A percentile compares a stretch with the other conserved stretches of the same genome.
These are phyloP conservation scores for Actinernus sp. DNA, from an alignment of 92 coral and sea anemone genomes.

Conservation along the genomic window DNA sequence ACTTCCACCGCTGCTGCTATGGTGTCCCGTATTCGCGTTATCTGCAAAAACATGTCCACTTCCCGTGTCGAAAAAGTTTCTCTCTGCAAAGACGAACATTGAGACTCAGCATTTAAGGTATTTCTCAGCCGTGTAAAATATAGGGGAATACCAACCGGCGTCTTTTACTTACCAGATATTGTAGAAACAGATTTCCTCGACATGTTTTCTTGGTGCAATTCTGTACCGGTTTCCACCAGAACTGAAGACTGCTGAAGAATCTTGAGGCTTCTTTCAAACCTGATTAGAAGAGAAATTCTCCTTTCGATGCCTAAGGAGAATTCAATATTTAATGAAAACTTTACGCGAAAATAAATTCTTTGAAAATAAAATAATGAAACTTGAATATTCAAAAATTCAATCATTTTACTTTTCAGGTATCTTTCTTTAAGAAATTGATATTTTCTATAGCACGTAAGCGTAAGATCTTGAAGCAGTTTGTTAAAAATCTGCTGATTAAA, in stretches of 20 bases:
- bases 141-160: too few species aligned
- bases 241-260: constrained; percentile 17
- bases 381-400: too few species aligned
- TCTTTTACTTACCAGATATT: constrained; percentile 55
- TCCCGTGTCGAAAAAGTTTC: constrained; percentile 52
- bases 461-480: too few species aligned
- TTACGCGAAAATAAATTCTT: too few species aligned
- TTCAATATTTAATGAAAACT: too few species aligned
- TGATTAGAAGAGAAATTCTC: constrained; percentile 24
- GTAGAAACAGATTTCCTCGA: constrained; percentile 26
- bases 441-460: background rate
- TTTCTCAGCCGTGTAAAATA: too few species aligned
- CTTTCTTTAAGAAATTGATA: too few species aligned
- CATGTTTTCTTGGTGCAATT: constrained; percentile 44
- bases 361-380: too few species aligned
- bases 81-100: constrained; percentile 45
- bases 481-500: too few species aligned
- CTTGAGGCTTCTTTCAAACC: background rate
- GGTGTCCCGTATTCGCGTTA: constrained; percentile 63
- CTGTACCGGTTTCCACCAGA: constrained; percentile 44
- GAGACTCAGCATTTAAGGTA: background rate
- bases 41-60: constrained; percentile 78
- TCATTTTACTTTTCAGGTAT: too few species aligned
- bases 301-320: too few species aligned
- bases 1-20: constrained; percentile 55